Evolutionary conservation across 1,140 invertebrate genomes (phyloP).

Genomic region (Hyles euphorbiae): DNA sequence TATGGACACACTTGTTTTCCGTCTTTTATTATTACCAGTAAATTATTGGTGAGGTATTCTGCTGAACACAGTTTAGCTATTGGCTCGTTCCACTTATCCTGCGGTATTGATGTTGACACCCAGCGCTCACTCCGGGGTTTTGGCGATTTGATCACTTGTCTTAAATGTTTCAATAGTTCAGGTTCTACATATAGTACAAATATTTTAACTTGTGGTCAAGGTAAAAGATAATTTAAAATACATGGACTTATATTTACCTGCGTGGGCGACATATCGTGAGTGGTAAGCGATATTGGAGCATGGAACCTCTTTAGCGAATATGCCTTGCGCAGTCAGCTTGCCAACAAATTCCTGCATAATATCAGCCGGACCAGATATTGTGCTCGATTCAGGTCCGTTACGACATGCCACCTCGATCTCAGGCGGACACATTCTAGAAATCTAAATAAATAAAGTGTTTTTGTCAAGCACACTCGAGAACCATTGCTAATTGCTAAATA

Average conservation of each 20-base stretch:
- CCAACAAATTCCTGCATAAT: constrained; percentile 78
- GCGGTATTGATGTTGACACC: constrained; percentile 89
- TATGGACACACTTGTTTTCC: no score
- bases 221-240: background rate
- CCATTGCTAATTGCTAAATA: no score
- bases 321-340: constrained; percentile 77
- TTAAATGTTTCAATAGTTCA: constrained; percentile 80
- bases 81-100: constrained; percentile 80
- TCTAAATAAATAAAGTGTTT: constrained; percentile 21
- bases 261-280: constrained; percentile 80
- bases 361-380: constrained; percentile 84
- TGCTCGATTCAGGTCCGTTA: constrained; percentile 83
- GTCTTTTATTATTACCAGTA: constrained; percentile 76
- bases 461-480: background rate
- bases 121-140: constrained; percentile 83
- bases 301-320: constrained; percentile 84
- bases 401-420: constrained; percentile 84
- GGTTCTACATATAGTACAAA: constrained; percentile 68
- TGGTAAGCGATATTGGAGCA: constrained; percentile 85
- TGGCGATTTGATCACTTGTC: constrained; percentile 79
- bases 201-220: background rate
- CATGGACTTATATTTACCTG: constrained; percentile 22
- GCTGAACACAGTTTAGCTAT: constrained; percentile 83
- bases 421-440: constrained; percentile 75
- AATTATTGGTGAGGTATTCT: constrained; percentile 94